phyloP scores from a whole-genome alignment of 2,113 vertebrate species.

The Epinephelus fuscoguttatus region DNA sequence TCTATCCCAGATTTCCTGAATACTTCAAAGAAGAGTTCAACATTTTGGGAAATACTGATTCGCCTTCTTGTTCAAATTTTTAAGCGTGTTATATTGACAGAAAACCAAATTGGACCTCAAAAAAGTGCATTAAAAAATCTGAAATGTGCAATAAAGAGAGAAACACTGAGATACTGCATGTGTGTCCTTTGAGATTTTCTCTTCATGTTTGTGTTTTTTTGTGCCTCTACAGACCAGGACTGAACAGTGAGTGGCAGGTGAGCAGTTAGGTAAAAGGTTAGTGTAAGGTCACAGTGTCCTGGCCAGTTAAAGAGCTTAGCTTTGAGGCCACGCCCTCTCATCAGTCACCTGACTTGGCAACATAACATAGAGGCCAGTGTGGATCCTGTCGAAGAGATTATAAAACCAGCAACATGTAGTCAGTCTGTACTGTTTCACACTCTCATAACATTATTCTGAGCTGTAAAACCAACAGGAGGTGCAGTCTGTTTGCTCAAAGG shows the following conservation, averaged over 20 bases:
- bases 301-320: conserved; percentile 68
- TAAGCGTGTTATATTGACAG: too few relatives aligned
- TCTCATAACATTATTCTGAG: not conserved
- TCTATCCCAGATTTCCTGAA: too few relatives aligned
- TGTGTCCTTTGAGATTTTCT: not conserved
- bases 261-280: conserved; percentile 37
- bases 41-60: not conserved
- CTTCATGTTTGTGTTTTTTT: not conserved
- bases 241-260: not conserved
- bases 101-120: too few relatives aligned
- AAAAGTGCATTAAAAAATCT: too few relatives aligned
- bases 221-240: not conserved
- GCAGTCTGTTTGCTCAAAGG: not conserved
- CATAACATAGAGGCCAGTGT: not conserved
- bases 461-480: not conserved
- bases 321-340: conserved; percentile 17
- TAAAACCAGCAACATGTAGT: not conserved
- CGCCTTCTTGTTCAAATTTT: too few relatives aligned
- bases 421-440: not conserved
- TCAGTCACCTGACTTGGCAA: conserved; percentile 28
- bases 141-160: not conserved
- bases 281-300: conserved; percentile 50
- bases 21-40: not conserved
- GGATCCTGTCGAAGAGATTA: conserved; percentile 26
- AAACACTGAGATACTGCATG: too few relatives aligned